Evolutionary conservation across 2,888 invertebrate genomes (phyloP).

Genomic region (Perizoma affinitatum): DNA sequence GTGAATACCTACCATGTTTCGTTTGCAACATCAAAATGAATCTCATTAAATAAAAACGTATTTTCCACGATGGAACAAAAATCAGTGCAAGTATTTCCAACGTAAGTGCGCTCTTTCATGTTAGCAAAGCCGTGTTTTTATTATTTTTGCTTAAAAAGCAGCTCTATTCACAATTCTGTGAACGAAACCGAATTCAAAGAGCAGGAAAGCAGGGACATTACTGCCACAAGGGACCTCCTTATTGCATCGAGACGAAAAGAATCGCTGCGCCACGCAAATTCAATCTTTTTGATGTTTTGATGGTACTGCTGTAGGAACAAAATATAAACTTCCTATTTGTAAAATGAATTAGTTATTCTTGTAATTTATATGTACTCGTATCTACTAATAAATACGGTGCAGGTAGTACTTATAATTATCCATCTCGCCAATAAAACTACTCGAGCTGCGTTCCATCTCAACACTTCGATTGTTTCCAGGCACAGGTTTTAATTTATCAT

Average conservation of each 20-base stretch:
- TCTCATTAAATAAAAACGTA: too few relatives aligned
- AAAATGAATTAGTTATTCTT: too few relatives aligned
- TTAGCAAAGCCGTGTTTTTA: constrained; percentile 7
- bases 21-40: too few relatives aligned
- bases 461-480: not conserved
- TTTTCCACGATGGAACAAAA: too few relatives aligned
- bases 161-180: constrained; percentile 14
- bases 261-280: constrained; percentile 22
- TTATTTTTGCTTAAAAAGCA: constrained; percentile 11
- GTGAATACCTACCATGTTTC: too few relatives aligned
- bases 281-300: constrained; percentile 18
- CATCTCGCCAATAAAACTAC: too few relatives aligned
- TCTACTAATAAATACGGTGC: too few relatives aligned
- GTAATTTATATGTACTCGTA: too few relatives aligned
- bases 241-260: constrained; percentile 17
- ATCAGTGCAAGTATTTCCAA: not conserved
- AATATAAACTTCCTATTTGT: too few relatives aligned
- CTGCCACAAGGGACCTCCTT: constrained; percentile 25
- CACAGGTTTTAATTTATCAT: constrained; percentile 4
- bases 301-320: too few relatives aligned
- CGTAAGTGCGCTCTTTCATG: constrained; percentile 4
- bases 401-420: too few relatives aligned
- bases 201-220: constrained; percentile 15
- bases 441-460: too few relatives aligned
- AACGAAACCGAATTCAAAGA: constrained; percentile 15